Evolutionary conservation across 1,140 invertebrate species (phyloP), one percentile per base, ranked within the genome.

Genomic region (Camponotus floridanus): DNA sequence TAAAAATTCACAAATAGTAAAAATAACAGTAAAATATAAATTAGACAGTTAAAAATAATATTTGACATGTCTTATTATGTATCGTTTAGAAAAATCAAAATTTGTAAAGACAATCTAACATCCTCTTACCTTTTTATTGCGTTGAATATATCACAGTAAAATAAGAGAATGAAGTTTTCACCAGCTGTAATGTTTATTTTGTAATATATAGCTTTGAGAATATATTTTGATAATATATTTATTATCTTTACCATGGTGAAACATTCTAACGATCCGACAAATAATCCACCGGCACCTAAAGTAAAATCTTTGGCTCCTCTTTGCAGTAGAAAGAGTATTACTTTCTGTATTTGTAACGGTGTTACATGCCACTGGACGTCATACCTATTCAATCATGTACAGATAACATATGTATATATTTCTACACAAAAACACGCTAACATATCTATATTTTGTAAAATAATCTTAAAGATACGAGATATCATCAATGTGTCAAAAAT

Each of bases 71-170:
- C 26, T 26, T 26, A 26, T 26, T 26, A 26, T 26, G 1, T 26
- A 26, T 26, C 0, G 26, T 26, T 26, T 26, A 26, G 0, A 26
- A 26, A 26, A 26, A 26, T 26, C 26, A 1, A 26, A 26, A 26
- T 26, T 26, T 26, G 0, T 26, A 26, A 26, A 26, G 26, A 26
- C 26, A 26, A 26, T 26, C 0, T 26, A 26, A 26, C 26, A n/a
- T n/a, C n/a, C n/a, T n/a, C n/a, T n/a, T 31, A 15, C 7, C 26
- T 62, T 33, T 5, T 51, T 51, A 71, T 18, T 13, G 51, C 13
- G 33, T 59, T 15, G 55, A 74, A 74, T 74, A 39, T 21, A 74
- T 57, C 2, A 73, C 48, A 4, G 48, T 73, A 39, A 73, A 73
- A n/a, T 39, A 67, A 42, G 64, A 39, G 3, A 67, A 9, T 0